Percentiles rank a stretch among this genome's conserved stretches.
Conservation (phyloP, 2,797 vertebrate species). For the Synaphobranchus kaupii region DNA sequence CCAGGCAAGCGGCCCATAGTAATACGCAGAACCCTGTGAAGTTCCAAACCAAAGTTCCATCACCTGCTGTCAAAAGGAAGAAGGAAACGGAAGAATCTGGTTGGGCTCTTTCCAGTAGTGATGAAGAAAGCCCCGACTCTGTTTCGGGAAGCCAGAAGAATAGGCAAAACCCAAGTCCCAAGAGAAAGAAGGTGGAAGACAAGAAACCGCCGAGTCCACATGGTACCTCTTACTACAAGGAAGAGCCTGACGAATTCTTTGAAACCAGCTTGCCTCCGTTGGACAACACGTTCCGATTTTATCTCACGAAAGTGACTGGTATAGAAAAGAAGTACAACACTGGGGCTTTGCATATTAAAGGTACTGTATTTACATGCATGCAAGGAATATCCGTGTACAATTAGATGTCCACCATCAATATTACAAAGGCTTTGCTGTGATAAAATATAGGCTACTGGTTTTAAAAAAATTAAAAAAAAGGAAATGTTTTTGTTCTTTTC, state of each 20-base stretch:
- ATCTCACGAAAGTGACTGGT: conserved; percentile 92
- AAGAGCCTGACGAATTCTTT: conserved; percentile 73
- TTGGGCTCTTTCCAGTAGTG: conserved; percentile 93
- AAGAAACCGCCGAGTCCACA: conserved; percentile 59
- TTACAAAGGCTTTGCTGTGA: neutral
- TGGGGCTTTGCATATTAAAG: conserved; percentile 90
- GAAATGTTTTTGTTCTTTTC: conserved; percentile 32
- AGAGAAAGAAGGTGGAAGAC: conserved; percentile 57
- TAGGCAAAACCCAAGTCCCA: conserved; percentile 19
- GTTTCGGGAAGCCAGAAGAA: conserved; percentile 41
- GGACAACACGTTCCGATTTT: conserved; percentile 84
- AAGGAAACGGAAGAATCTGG: conserved; percentile 73
- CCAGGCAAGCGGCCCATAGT: conserved; percentile 57
- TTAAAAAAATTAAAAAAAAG: neutral
- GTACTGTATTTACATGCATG: conserved; percentile 60
- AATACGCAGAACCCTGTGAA: conserved; percentile 62
- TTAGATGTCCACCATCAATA: neutral
- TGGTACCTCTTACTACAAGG: conserved; percentile 57
- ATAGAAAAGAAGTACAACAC: conserved; percentile 84
- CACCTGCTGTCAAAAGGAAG: conserved; percentile 67
- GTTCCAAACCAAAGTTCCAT: conserved; percentile 53
- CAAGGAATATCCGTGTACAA: neutral
- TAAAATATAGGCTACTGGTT: neutral
- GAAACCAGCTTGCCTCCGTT: conserved; percentile 76
- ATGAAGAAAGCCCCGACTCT: conserved; percentile 64